Percentiles rank a stretch among this genome's conserved stretches.
phyloP scores from a whole-genome alignment of 2,113 vertebrate genomes.

The Pterocles burchelli region DNA sequence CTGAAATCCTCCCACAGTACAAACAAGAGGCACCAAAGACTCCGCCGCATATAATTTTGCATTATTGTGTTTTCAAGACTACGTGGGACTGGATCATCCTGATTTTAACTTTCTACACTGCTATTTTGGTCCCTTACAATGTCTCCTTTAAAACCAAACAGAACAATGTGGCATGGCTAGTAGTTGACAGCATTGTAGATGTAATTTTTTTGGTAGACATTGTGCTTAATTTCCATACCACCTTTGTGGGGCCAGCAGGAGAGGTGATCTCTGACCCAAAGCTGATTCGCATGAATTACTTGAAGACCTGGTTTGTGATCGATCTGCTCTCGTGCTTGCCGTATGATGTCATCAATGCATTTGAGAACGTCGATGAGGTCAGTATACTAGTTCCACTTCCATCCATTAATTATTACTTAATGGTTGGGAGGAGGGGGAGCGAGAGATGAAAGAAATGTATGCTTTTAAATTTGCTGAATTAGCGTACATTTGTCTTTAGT shows the following conservation, averaged over 20 bases:
- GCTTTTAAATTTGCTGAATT: neutral
- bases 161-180: conserved; percentile 97
- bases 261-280: conserved; percentile 97
- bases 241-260: conserved; percentile 94
- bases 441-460: neutral
- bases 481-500: neutral
- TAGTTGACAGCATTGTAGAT: conserved; percentile 96
- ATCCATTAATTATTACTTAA: conserved; percentile 5
- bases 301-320: conserved; percentile 98
- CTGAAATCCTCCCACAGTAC: conserved; percentile 96
- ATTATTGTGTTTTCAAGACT: conserved; percentile 98
- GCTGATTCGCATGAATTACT: conserved; percentile 96
- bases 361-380: conserved; percentile 98
- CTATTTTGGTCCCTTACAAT: conserved; percentile 97
- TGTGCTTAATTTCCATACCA: conserved; percentile 97
- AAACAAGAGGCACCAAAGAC: conserved; percentile 98
- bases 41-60: conserved; percentile 95
- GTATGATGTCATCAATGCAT: conserved; percentile 97
- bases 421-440: neutral
- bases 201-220: conserved; percentile 98
- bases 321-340: conserved; percentile 96
- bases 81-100: conserved; percentile 99
- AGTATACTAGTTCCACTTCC: conserved; percentile 67
- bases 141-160: conserved; percentile 98
- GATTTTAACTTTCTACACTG: conserved; percentile 98